Percentiles rank a stretch among this genome's conserved stretches.
Conservation (phyloP, 2,888 invertebrate genomes). For the Cerastoderma edule region DNA sequence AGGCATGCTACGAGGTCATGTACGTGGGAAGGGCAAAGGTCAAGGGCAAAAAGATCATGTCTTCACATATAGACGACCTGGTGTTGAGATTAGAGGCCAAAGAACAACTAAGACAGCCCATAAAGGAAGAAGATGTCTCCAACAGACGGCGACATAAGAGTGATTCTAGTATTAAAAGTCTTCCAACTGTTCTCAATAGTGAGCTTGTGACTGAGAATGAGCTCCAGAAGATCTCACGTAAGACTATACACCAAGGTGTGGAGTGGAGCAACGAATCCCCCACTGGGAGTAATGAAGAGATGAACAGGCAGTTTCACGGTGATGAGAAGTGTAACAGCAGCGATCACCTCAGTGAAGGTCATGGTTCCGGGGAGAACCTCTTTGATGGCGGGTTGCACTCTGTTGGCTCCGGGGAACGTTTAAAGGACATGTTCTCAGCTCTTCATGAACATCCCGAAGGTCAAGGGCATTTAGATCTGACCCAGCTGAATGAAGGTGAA, state of each 20-base stretch:
- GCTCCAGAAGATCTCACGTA: conserved; percentile 63
- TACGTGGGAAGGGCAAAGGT: conserved; percentile 96
- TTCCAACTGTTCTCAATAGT: conserved; percentile 79
- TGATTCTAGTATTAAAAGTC: conserved; percentile 80
- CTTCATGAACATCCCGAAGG: conserved; percentile 49
- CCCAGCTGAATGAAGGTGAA: conserved; percentile 29
- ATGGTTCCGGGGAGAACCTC: conserved; percentile 69
- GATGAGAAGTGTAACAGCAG: conserved; percentile 36
- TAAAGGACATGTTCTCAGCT: conserved; percentile 52
- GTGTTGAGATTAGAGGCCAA: conserved; percentile 88
- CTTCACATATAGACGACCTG: conserved; percentile 95
- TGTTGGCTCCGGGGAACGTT: conserved; percentile 44
- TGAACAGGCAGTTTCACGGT: conserved; percentile 49
- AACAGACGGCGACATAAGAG: conserved; percentile 79
- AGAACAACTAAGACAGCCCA: conserved; percentile 54
- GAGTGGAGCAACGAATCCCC: conserved; percentile 62
- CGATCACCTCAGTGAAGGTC: conserved; percentile 57
- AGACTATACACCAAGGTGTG: conserved; percentile 43
- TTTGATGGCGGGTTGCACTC: conserved; percentile 40
- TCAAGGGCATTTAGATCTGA: conserved; percentile 3
- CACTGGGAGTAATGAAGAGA: conserved; percentile 70
- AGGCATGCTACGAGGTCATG: conserved; percentile 88
- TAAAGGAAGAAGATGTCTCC: conserved; percentile 61
- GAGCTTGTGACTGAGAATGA: conserved; percentile 79
- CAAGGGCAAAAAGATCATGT: conserved; percentile 93